Percentiles rank a stretch among this genome's conserved stretches.
phyloP scores from a whole-genome alignment of 2,888 invertebrate genomes.

The Elaeidobius kamerunicus region DNA sequence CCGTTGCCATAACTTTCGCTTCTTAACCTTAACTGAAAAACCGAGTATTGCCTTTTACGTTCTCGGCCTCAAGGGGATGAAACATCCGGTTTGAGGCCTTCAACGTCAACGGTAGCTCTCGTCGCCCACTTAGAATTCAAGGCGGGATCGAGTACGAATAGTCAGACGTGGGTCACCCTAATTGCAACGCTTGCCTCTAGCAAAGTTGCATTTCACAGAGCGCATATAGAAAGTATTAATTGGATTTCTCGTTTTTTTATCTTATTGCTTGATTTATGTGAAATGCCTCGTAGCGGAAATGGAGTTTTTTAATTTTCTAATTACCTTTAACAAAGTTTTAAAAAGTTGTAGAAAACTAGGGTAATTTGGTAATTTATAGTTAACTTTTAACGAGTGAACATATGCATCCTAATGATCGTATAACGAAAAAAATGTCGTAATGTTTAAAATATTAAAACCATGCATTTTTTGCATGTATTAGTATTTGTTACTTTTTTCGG shows the following conservation, averaged over 20 bases:
- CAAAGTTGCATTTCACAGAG: slow-evolving; percentile 24
- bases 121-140: slow-evolving; percentile 24
- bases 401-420: too few relatives aligned
- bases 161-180: slow-evolving; percentile 23
- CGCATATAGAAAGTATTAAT: slow-evolving; percentile 26
- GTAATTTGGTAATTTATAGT: too few relatives aligned
- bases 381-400: too few relatives aligned
- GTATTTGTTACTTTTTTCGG: too few relatives aligned
- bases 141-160: slow-evolving; percentile 19
- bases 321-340: too few relatives aligned
- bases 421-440: too few relatives aligned
- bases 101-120: slow-evolving; percentile 16
- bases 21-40: slow-evolving; percentile 26
- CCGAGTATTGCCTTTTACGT: slow-evolving; percentile 16
- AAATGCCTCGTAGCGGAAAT: too few relatives aligned
- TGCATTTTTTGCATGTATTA: too few relatives aligned
- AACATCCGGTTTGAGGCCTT: slow-evolving; percentile 18
- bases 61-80: slow-evolving; percentile 14
- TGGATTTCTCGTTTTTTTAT: slow-evolving; percentile 13
- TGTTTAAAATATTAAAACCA: too few relatives aligned
- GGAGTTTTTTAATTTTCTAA: too few relatives aligned
- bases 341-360: too few relatives aligned
- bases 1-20: slow-evolving; percentile 12
- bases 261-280: slow-evolving; percentile 10
- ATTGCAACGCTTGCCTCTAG: slow-evolving; percentile 21